Evolutionary conservation across 2,797 vertebrate species (phyloP).

Genomic region (Chloroceryle amazona): DNA sequence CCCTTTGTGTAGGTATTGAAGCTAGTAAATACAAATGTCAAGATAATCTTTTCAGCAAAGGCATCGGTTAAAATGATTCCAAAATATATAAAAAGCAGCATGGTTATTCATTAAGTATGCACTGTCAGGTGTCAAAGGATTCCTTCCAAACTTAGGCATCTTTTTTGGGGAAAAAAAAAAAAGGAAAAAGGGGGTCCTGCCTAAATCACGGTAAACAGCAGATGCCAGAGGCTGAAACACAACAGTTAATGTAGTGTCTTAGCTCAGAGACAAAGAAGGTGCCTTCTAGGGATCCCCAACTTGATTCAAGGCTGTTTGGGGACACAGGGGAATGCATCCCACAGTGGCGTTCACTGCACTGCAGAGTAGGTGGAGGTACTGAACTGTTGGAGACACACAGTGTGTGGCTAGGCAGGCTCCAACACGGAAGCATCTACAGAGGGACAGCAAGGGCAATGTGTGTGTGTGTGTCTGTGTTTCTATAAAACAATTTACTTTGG

Average conservation of each 20-base stretch:
- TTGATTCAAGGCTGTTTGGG: not conserved
- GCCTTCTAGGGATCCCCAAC: not conserved
- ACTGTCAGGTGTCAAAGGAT: not conserved
- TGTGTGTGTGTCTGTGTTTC: not conserved
- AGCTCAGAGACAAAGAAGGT: not conserved
- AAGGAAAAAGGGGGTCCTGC: not conserved
- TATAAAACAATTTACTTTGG: not conserved
- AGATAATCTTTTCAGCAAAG: not conserved
- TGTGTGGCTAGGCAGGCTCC: not conserved
- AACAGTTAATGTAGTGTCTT: not conserved
- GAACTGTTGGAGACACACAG: fast-evolving
- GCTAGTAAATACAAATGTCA: not conserved
- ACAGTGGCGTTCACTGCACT: fast-evolving
- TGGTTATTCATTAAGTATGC: not conserved
- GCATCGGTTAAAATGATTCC: not conserved
- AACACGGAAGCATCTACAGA: not conserved
- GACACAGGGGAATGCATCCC: fast-evolving
- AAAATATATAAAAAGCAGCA: not conserved
- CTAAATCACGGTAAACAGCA: not conserved
- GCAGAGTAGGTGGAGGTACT: not conserved
- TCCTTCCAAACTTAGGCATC: not conserved
- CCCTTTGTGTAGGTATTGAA: not conserved
- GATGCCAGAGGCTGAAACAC: not conserved
- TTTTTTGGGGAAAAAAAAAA: not conserved
- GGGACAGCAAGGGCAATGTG: not conserved